These are phyloP conservation scores for Lasiommata megera DNA, from an alignment of 2,888 invertebrate genomes.

Conservation along the genomic window DNA sequence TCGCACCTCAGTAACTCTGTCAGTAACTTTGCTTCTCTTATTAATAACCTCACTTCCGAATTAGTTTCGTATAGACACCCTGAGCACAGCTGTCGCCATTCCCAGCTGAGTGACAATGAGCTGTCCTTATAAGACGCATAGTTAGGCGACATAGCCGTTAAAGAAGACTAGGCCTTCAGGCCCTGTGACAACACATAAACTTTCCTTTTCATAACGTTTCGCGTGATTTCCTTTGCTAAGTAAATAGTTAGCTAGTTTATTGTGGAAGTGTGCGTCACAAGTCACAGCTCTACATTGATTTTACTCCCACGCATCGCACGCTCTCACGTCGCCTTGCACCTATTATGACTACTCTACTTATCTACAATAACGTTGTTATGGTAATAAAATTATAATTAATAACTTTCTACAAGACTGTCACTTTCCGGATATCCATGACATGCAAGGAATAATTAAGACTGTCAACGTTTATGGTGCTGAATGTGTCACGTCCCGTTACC, in stretches of 20 bases:
- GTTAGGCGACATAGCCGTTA: no score
- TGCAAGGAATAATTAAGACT: background rate
- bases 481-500: background rate
- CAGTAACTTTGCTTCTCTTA: no score
- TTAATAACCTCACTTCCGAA: no score
- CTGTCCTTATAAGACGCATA: no score
- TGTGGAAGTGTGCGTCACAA: conserved; percentile 12
- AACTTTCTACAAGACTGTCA: background rate
- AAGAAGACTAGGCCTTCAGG: no score
- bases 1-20: no score
- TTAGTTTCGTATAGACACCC: no score
- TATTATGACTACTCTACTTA: background rate
- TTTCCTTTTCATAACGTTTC: conserved; percentile 10
- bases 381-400: background rate
- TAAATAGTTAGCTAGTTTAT: background rate
- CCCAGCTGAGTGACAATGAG: no score
- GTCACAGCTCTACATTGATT: conserved; percentile 25
- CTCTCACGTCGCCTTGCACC: background rate
- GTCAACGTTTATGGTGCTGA: background rate
- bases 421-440: background rate
- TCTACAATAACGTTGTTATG: background rate
- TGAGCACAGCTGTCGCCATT: no score
- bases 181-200: background rate
- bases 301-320: conserved; percentile 25
- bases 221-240: conserved; percentile 2